A percentile compares a stretch with the other conserved stretches of the same genome.
Evolutionary conservation across 2,888 invertebrate species (phyloP).

Genomic region (Gryllus longicercus): DNA sequence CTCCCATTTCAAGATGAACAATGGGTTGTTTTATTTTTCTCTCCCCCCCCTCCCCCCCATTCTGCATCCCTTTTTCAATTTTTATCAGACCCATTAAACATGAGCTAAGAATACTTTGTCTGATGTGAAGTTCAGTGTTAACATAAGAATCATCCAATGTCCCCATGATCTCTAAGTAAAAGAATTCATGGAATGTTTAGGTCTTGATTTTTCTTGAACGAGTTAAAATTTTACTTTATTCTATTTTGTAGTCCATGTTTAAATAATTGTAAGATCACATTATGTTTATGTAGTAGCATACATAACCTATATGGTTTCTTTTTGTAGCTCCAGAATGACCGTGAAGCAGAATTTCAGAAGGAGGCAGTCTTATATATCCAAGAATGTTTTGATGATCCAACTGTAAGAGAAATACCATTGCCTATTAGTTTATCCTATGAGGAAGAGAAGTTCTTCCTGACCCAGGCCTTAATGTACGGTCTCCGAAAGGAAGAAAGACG

Average conservation of each 20-base stretch:
- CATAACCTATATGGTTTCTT: no score
- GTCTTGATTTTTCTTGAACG: not conserved
- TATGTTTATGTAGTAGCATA: no score
- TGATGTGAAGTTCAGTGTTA: no score
- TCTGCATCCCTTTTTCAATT: no score
- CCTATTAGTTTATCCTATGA: slow-evolving; percentile 23
- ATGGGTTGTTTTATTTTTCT: no score
- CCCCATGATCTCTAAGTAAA: not conserved
- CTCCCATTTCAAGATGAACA: no score
- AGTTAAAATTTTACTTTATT: not conserved
- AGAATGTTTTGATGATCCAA: slow-evolving; percentile 20
- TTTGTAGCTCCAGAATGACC: not conserved
- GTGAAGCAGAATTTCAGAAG: not conserved
- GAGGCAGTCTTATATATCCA: not conserved
- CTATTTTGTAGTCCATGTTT: no score
- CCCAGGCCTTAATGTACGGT: not conserved
- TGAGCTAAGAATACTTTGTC: no score
- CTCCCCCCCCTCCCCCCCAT: no score
- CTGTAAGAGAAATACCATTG: not conserved
- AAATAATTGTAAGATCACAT: no score
- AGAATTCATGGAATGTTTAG: not conserved
- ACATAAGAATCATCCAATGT: not conserved
- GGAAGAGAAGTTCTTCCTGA: not conserved
- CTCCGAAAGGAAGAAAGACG: not conserved
- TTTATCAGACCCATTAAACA: no score